These are phyloP conservation scores for Rhorus exstirpatorius DNA, from an alignment of 2,888 invertebrate genomes.

Conservation along the genomic window DNA sequence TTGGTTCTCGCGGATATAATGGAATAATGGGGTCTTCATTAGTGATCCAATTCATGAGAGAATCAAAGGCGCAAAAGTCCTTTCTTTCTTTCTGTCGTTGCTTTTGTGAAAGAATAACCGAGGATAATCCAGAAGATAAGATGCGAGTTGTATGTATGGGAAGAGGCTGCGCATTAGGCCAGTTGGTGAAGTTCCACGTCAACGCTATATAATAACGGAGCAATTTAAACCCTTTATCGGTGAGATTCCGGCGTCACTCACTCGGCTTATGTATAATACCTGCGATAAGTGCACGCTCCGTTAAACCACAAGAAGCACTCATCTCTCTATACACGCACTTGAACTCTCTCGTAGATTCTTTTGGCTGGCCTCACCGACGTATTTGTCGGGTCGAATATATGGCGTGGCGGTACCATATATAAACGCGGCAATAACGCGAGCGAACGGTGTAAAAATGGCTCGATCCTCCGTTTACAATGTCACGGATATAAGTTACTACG, in stretches of 20 bases:
- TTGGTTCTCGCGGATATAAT: no score
- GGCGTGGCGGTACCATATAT: slow-evolving; percentile 73
- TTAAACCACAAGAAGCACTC: slow-evolving; percentile 59
- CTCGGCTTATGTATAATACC: slow-evolving; percentile 13
- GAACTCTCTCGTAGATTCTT: slow-evolving; percentile 40
- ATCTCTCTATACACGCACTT: slow-evolving; percentile 48
- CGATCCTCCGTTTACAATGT: slow-evolving; percentile 72
- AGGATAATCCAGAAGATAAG: neutral
- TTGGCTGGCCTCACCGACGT: slow-evolving; percentile 28
- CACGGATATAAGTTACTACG: slow-evolving; percentile 70
- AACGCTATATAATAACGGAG: slow-evolving; percentile 14
- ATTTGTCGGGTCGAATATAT: slow-evolving; percentile 9
- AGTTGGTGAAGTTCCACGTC: slow-evolving; percentile 38
- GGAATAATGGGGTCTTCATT: no score
- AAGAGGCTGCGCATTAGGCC: slow-evolving; percentile 21
- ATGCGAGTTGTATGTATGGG: neutral
- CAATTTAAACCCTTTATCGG: slow-evolving; percentile 47
- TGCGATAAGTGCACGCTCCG: slow-evolving; percentile 50
- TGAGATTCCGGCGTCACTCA: neutral
- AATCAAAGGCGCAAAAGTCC: no score
- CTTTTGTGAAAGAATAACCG: no score
- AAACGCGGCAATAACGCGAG: slow-evolving; percentile 69
- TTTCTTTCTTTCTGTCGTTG: no score
- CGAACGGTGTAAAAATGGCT: slow-evolving; percentile 71
- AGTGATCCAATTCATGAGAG: no score